Conservation (phyloP, 1,140 invertebrate species). For the Musca domestica region DNA sequence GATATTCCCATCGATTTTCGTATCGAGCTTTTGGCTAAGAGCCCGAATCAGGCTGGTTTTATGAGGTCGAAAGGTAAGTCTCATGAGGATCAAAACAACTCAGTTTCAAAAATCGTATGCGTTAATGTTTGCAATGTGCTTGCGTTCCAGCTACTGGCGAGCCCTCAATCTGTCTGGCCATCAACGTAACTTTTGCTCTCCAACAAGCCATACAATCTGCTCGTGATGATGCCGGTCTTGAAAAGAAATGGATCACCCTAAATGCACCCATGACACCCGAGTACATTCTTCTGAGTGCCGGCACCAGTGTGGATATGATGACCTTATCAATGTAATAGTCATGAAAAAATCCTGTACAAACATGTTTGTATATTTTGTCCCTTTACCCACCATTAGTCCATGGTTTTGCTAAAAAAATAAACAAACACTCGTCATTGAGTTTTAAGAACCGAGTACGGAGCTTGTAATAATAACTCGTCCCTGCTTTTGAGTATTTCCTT, state of each 20-base stretch:
- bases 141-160: conserved; percentile 68
- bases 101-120: too few species aligned
- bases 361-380: too few species aligned
- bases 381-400: too few species aligned
- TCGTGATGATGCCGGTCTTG: conserved; percentile 59
- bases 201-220: conserved; percentile 69
- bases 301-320: conserved; percentile 38
- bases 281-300: conserved; percentile 50
- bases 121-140: too few species aligned
- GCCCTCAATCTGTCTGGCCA: conserved; percentile 71
- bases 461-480: too few species aligned
- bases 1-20: conserved; percentile 83
- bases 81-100: neutral
- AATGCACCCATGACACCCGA: conserved; percentile 57
- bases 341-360: too few species aligned
- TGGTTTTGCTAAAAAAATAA: too few species aligned
- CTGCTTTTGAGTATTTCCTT: too few species aligned
- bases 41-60: conserved; percentile 67
- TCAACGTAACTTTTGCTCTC: conserved; percentile 67
- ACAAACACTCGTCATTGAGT: too few species aligned
- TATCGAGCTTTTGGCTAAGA: conserved; percentile 71
- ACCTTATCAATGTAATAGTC: too few species aligned
- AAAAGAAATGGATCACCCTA: conserved; percentile 56
- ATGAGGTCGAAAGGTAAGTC: conserved; percentile 75
- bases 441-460: too few species aligned